These are phyloP conservation scores for Andrena dorsata DNA, from an alignment of 2,888 invertebrate species.

Conservation along the genomic window DNA sequence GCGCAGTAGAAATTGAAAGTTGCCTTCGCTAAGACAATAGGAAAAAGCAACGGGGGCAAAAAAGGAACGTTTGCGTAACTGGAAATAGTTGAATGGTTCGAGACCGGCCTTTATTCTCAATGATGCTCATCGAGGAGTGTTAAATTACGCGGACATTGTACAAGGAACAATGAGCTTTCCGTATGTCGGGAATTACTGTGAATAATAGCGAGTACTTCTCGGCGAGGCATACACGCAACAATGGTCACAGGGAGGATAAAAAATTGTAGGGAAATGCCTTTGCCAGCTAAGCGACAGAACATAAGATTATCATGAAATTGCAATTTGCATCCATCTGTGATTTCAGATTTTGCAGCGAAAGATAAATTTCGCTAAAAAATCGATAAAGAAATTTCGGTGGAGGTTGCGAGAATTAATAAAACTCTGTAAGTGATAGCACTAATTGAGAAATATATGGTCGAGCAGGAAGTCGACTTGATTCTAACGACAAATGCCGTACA, in stretches of 20 bases:
- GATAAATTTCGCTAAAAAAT: neutral
- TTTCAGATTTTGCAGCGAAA: neutral
- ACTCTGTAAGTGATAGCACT: no score
- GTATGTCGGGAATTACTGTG: slow-evolving; percentile 56
- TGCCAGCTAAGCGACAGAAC: neutral
- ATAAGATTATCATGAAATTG: neutral
- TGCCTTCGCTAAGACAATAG: slow-evolving; percentile 37
- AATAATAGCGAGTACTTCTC: slow-evolving; percentile 54
- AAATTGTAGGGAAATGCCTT: slow-evolving; percentile 31
- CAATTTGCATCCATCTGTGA: neutral
- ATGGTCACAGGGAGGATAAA: slow-evolving; percentile 28
- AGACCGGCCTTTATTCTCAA: slow-evolving; percentile 59
- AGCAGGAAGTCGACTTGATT: neutral
- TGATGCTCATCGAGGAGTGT: slow-evolving; percentile 60
- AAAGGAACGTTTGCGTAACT: slow-evolving; percentile 55
- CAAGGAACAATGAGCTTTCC: slow-evolving; percentile 62
- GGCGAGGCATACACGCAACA: slow-evolving; percentile 40
- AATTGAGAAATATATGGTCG: no score
- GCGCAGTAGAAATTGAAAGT: slow-evolving; percentile 33
- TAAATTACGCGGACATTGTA: slow-evolving; percentile 71
- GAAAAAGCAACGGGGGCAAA: slow-evolving; percentile 29
- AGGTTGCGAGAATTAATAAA: no score
- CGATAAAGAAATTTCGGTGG: neutral
- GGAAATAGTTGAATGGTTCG: slow-evolving; percentile 60
- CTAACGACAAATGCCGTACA: neutral